Conservation (phyloP, 2,797 vertebrate species). For the Knipowitschia caucasica region DNA sequence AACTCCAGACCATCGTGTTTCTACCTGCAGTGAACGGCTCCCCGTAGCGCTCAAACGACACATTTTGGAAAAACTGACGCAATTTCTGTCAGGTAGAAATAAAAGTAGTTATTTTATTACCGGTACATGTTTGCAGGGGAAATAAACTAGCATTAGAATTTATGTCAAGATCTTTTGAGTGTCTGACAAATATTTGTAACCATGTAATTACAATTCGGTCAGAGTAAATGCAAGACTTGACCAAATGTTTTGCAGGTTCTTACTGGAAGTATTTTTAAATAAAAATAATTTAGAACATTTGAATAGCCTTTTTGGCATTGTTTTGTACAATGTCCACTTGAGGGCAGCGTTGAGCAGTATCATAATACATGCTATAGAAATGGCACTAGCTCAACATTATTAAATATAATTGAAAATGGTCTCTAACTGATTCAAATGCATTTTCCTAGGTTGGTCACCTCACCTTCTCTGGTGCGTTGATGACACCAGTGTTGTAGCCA, state of each 20-base stretch:
- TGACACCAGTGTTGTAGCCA: slow-evolving; percentile 94
- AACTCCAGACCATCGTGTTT: slow-evolving; percentile 82
- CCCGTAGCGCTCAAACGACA: slow-evolving; percentile 60
- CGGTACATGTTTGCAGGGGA: background rate
- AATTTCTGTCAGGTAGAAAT: slow-evolving; percentile 78
- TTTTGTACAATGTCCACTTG: slow-evolving; percentile 32
- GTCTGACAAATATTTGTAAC: no score
- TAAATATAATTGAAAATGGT: background rate
- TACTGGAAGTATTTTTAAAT: background rate
- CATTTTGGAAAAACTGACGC: slow-evolving; percentile 77
- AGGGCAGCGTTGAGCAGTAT: slow-evolving; percentile 35
- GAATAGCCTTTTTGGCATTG: background rate
- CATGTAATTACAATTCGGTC: no score
- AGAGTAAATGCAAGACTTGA: no score
- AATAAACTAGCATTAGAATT: background rate
- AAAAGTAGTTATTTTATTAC: no score
- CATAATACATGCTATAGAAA: background rate
- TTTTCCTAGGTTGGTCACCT: slow-evolving; percentile 10
- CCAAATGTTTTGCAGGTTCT: background rate
- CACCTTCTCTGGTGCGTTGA: slow-evolving; percentile 89
- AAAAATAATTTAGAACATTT: background rate
- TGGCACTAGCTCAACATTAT: background rate
- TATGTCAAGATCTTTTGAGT: background rate
- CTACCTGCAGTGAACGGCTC: slow-evolving; percentile 33
- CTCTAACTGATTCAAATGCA: background rate